Evolutionary conservation across 2,888 invertebrate species (phyloP).

Genomic region (Beris morrisii): DNA sequence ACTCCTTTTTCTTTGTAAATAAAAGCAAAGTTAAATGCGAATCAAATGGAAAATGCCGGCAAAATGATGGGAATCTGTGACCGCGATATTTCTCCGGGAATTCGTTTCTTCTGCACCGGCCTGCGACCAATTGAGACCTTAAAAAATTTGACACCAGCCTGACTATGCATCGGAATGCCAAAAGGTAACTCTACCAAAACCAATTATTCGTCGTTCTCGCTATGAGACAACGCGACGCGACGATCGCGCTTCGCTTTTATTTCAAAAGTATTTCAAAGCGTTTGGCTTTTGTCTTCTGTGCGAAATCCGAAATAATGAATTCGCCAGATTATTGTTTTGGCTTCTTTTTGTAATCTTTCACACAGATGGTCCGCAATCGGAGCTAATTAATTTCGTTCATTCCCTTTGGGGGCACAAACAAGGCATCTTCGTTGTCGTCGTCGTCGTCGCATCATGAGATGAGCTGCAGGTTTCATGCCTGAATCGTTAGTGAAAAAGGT

Average conservation of each 20-base stretch:
- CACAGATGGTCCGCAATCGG: conserved; percentile 34
- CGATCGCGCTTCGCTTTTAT: conserved; percentile 19
- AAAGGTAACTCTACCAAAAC: conserved; percentile 34
- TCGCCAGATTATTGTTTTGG: background rate
- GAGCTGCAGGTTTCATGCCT: background rate
- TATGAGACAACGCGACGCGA: conserved; percentile 16
- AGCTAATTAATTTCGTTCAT: conserved; percentile 39
- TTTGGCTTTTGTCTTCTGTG: conserved; percentile 8
- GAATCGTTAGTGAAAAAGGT: conserved; percentile 29
- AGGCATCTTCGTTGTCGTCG: background rate
- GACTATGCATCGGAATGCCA: conserved; percentile 39
- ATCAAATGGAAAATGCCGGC: conserved; percentile 29
- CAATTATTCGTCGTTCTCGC: conserved; percentile 32
- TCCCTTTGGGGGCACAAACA: conserved; percentile 28
- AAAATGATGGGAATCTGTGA: conserved; percentile 26
- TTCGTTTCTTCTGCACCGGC: conserved; percentile 36
- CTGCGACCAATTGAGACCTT: conserved; percentile 39
- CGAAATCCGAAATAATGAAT: background rate
- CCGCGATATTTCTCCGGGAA: conserved; percentile 33
- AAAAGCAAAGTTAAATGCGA: conserved; percentile 15
- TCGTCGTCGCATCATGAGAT: conserved; percentile 4
- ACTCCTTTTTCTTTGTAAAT: no score
- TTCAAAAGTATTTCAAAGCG: conserved; percentile 20
- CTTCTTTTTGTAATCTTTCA: conserved; percentile 7
- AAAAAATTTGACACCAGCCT: conserved; percentile 40